phyloP scores from a whole-genome alignment of 2,888 invertebrate species.

The Rhimphoctona megacephalus region DNA sequence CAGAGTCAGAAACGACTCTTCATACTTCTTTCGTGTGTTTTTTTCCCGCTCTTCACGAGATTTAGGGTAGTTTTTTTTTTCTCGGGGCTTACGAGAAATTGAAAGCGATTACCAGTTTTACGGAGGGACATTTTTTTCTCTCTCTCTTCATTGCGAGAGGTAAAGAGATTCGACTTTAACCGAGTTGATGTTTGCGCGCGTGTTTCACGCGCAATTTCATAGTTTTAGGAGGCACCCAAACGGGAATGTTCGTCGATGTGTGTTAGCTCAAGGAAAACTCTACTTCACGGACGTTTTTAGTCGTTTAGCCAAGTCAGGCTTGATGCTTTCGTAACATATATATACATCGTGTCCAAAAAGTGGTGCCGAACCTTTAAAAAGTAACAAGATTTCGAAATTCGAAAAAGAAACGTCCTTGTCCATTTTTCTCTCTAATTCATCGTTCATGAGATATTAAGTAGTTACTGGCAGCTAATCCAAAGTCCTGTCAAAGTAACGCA shows the following conservation, averaged over 20 bases:
- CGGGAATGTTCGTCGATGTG: slow-evolving; percentile 33
- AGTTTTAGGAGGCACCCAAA: slow-evolving; percentile 50
- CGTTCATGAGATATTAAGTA: neutral
- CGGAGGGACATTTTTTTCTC: slow-evolving; percentile 62
- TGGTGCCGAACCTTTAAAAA: neutral
- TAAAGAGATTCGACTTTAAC: slow-evolving; percentile 42
- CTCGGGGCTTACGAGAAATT: slow-evolving; percentile 20
- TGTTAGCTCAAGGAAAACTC: slow-evolving; percentile 47
- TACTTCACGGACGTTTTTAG: slow-evolving; percentile 34
- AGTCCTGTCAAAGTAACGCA: neutral
- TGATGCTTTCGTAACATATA: slow-evolving; percentile 41
- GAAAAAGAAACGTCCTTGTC: neutral
- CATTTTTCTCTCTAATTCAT: neutral
- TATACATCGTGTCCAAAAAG: slow-evolving; percentile 1
- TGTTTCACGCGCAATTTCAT: slow-evolving; percentile 63
- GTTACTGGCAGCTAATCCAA: neutral
- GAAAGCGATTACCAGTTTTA: slow-evolving; percentile 57
- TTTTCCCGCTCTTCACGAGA: neutral
- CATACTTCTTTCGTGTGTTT: slow-evolving; percentile 8
- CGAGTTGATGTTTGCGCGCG: slow-evolving; percentile 53
- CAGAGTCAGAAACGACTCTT: slow-evolving; percentile 1
- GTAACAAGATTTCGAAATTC: neutral
- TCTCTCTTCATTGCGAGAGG: slow-evolving; percentile 23
- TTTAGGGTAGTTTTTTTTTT: slow-evolving; percentile 9
- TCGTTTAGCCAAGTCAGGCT: slow-evolving; percentile 48